Base-by-base conservation (phyloP, 2,888 invertebrate species). In the Osmoderma eremita region DNA sequence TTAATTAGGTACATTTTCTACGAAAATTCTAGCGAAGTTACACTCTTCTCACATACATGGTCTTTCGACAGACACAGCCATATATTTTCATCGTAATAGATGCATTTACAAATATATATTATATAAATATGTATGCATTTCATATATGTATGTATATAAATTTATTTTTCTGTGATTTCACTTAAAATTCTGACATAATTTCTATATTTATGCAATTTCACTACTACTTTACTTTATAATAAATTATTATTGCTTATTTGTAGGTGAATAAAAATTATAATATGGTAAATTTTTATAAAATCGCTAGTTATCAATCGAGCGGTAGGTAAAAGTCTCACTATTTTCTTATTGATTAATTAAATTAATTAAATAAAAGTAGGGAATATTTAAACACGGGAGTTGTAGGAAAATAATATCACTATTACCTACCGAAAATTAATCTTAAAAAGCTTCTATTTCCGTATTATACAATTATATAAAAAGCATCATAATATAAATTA, bases 221-320 rank as follows among this genome's bases (percentile, higher is more conserved):
- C 67, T 64, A 63, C 56, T 36, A 67, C 48, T 36, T 36, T 54
- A 30, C 30, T 65, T 56, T 45, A 45, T 56, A 56, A 68, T 65
- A 65, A 68, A 64, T 68, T 61, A 67, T 67, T 67, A 68, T 68
- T 68, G 68, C 68, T 68, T 65, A 65, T 65, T 63, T 56, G 58
- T 68, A 58, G 50, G 62, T 67, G 63, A 58, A 58, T 66, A 67
- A 54, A n/a, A 64, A 65, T 36, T 65, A 56, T 61, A 45, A 45
- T 45, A 36, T 61, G 58, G 58, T 61, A 61, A 61, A 30, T 20
- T 48, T 48, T 20, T 20, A 8, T 18, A 45, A n/a, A 48, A 48
- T 6, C 20, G 20, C 48, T 48, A 15, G 18, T 48, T 20, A 5
- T 20, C 18, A 12, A 48, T 48, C 48, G 20, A 48, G 12, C 18